phyloP scores from a whole-genome alignment of 2,888 invertebrate genomes.

The Gymnosoma rotundatum region DNA sequence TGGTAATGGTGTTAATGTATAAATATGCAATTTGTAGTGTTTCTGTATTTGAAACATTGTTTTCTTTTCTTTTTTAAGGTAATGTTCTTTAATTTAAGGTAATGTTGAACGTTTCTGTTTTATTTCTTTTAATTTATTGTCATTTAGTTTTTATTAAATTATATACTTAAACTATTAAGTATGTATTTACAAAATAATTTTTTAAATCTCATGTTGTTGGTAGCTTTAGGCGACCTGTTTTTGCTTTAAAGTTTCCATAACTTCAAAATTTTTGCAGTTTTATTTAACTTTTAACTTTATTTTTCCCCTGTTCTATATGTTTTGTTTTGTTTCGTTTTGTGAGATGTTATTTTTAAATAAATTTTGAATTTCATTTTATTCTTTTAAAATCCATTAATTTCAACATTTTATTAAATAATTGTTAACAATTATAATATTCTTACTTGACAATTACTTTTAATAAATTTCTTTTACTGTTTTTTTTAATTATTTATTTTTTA shows the following conservation, averaged over 20 bases:
- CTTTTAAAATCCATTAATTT: too few relatives aligned
- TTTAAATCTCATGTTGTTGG: constrained; percentile 26
- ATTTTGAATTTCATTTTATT: too few relatives aligned
- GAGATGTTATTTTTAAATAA: too few relatives aligned
- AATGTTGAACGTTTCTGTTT: background rate
- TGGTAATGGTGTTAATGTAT: background rate
- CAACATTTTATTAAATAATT: too few relatives aligned
- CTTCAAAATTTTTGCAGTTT: background rate
- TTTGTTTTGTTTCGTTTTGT: too few relatives aligned
- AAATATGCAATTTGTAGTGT: background rate
- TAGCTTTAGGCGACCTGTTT: background rate
- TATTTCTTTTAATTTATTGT: constrained; percentile 56
- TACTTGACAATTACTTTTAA: too few relatives aligned
- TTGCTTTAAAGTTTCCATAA: background rate
- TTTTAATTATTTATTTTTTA: background rate
- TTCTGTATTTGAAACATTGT: constrained; percentile 1
- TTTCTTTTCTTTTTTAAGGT: constrained; percentile 1
- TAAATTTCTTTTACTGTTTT: too few relatives aligned
- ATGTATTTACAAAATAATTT: constrained; percentile 80
- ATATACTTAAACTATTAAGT: constrained; percentile 82
- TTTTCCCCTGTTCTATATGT: too few relatives aligned
- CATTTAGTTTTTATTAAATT: constrained; percentile 71
- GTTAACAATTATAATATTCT: too few relatives aligned
- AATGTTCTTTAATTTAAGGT: background rate
- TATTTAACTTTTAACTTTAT: constrained; percentile 10